Evolutionary conservation across 1,140 invertebrate genomes (phyloP), one percentile per base, ranked within the genome.

Genomic region (Caenorhabditis remanei): DNA sequence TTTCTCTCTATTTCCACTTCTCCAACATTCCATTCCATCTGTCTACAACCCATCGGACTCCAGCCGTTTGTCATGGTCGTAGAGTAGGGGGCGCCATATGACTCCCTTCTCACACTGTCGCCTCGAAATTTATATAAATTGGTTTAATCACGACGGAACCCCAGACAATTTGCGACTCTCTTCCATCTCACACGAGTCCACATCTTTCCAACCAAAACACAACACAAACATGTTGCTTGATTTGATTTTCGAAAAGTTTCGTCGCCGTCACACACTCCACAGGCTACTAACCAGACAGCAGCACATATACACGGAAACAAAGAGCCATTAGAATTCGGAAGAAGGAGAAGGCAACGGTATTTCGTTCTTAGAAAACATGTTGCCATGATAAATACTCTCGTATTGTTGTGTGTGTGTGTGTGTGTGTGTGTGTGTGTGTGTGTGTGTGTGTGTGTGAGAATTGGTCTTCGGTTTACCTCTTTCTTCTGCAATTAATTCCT

Each of bases 351-450:
- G 9, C 61, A 65, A 65, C 61, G 32, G 21, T 65, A 13, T 65
- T 14, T 65, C 61, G 11, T 65, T 40, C 8, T 65, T 40, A 6
- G 24, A 65, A 65, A 40, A 65, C 61, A 65, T 61, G 56, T 61
- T 61, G 56, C 61, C 61, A 32, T 71, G 40, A 71, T 71, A 71
- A 71, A 71, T 71, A 71, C 24, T 43, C 65, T 46, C 65, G 65
- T 71, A 71, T 71, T 71, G 65, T 71, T n/a, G 6, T 9, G 8
- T 40, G 32, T 40, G 6, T 40, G 6, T n/a, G n/a, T n/a, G n/a
- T n/a, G n/a, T n/a, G n/a, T n/a, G n/a, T n/a, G n/a, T n/a, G n/a
- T n/a, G n/a, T n/a, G n/a, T n/a, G n/a, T n/a, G n/a, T n/a, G n/a
- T n/a, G n/a, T n/a, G n/a, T n/a, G n/a, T n/a, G 6, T 9, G 8